These are phyloP conservation scores for Endomychus coccineus DNA, from an alignment of 2,888 invertebrate genomes.

Conservation along the genomic window DNA sequence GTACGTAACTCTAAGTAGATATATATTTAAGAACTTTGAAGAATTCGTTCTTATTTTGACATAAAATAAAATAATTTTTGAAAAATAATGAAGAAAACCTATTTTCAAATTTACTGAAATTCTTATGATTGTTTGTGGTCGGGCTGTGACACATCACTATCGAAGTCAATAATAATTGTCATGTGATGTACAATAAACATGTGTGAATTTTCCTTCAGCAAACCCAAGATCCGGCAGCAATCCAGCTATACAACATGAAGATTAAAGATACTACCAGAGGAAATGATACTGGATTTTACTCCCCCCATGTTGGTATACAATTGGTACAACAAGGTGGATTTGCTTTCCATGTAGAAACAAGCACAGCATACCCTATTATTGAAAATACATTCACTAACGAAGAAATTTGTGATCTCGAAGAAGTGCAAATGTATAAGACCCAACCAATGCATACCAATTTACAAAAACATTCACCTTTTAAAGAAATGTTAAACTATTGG, in stretches of 20 bases:
- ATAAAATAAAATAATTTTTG: too few relatives aligned
- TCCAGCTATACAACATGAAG: slow-evolving; percentile 54
- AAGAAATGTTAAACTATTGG: slow-evolving; percentile 56
- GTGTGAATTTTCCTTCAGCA: slow-evolving; percentile 48
- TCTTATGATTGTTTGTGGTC: too few relatives aligned
- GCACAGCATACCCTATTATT: slow-evolving; percentile 61
- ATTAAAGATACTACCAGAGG: slow-evolving; percentile 35
- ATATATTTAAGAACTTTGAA: too few relatives aligned
- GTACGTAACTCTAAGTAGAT: too few relatives aligned
- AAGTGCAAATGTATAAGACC: slow-evolving; percentile 54
- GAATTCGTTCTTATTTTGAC: too few relatives aligned
- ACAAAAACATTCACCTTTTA: slow-evolving; percentile 55
- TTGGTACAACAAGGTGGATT: slow-evolving; percentile 57
- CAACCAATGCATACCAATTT: slow-evolving; percentile 52
- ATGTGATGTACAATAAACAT: background rate
- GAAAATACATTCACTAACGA: slow-evolving; percentile 55
- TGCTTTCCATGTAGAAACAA: slow-evolving; percentile 63
- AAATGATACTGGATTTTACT: slow-evolving; percentile 44
- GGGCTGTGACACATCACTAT: too few relatives aligned
- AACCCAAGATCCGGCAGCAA: slow-evolving; percentile 55
- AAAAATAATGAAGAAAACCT: too few relatives aligned
- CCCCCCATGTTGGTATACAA: slow-evolving; percentile 50
- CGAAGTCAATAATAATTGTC: background rate
- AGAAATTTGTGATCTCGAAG: slow-evolving; percentile 60
- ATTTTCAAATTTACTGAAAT: too few relatives aligned